A percentile compares a stretch with the other conserved stretches of the same genome.
These are phyloP conservation scores for crab-eating macaque (Macaca fascicularis) DNA, from an alignment of 2,113 vertebrate genomes.

Conservation along the genomic window T2T-MFA8v1.1 NC_088385.1:101696501-101697000, in stretches of 20 bases:
- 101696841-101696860: not conserved
- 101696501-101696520: not conserved
- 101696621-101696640: not conserved
- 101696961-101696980: not conserved
- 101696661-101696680: not conserved
- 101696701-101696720: not conserved
- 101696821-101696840: not conserved
- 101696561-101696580: not conserved
- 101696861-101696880: not conserved
- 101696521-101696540: not conserved
- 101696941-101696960: not conserved
- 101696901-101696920: not conserved
- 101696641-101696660: not conserved
- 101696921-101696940: not conserved
- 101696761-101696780: not conserved
- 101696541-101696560: not conserved
- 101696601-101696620: not conserved
- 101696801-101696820: not conserved
- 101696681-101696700: too few relatives aligned
- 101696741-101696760: not conserved
- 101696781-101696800: not conserved
- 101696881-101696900: not conserved
- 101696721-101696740: not conserved
- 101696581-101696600: not conserved
- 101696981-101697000: not conserved